Percentiles rank a stretch among this genome's conserved stretches.
Conservation (phyloP, 2,888 invertebrate genomes). For the Brachycybe producta region DNA sequence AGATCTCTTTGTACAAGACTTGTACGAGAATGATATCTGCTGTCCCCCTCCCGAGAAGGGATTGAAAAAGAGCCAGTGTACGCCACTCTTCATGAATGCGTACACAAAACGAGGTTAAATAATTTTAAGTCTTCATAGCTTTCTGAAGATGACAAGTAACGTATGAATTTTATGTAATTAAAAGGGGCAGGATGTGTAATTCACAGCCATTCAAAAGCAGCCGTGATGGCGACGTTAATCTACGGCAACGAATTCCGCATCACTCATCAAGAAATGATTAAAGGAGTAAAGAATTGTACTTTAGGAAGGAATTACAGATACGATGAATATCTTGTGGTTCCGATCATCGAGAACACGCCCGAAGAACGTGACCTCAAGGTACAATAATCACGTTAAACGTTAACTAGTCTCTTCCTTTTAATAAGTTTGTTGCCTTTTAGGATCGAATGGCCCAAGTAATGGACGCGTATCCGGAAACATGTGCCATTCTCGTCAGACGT, state of each 20-base stretch:
- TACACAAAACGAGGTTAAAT: conserved; percentile 45
- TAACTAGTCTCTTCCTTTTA: too few relatives aligned
- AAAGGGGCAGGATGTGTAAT: conserved; percentile 84
- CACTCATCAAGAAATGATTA: conserved; percentile 94
- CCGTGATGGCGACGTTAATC: conserved; percentile 76
- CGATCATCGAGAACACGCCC: conserved; percentile 93
- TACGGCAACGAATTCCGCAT: conserved; percentile 74
- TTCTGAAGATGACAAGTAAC: neutral
- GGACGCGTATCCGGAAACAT: conserved; percentile 68
- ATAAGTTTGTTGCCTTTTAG: too few relatives aligned
- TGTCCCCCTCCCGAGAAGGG: conserved; percentile 61
- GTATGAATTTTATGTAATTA: too few relatives aligned
- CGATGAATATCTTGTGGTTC: conserved; percentile 79
- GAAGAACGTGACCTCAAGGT: conserved; percentile 72
- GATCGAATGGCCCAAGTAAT: conserved; percentile 64
- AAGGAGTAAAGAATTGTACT: conserved; percentile 63
- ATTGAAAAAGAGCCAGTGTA: conserved; percentile 85
- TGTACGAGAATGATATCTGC: conserved; percentile 62
- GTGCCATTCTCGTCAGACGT: conserved; percentile 78
- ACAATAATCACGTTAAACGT: conserved; percentile 8
- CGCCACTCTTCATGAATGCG: conserved; percentile 87
- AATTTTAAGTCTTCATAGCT: neutral
- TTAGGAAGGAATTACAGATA: conserved; percentile 61
- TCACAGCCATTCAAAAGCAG: conserved; percentile 83
- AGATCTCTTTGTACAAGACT: conserved; percentile 80